A percentile compares a stretch with the other conserved stretches of the same genome.
These are phyloP conservation scores for Amniataba percoides DNA, from an alignment of 2,797 vertebrate genomes.

Conservation along the genomic window DNA sequence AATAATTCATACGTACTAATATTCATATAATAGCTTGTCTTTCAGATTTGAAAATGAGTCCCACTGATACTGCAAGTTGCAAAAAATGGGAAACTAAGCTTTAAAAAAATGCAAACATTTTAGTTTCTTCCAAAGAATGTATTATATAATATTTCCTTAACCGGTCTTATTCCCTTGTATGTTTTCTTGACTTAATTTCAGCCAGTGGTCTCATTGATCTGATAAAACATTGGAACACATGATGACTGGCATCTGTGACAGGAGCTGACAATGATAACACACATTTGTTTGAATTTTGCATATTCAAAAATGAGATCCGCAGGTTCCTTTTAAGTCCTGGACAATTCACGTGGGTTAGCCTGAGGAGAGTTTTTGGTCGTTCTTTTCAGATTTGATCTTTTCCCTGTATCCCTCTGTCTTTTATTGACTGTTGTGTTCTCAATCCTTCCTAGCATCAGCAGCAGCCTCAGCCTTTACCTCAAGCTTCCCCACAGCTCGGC, in stretches of 20 bases:
- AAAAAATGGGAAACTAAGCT: neutral
- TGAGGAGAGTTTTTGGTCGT: neutral
- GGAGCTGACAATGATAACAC: neutral
- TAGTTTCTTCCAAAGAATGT: neutral
- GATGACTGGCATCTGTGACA: conserved; percentile 2
- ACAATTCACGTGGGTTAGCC: conserved; percentile 11
- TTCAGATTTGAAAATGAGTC: neutral
- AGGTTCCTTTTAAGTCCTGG: conserved; percentile 20
- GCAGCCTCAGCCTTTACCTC: conserved; percentile 86
- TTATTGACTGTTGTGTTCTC: conserved; percentile 74
- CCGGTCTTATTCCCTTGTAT: neutral
- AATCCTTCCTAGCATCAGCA: conserved; percentile 82
- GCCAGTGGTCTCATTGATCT: neutral
- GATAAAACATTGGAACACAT: conserved; percentile 1
- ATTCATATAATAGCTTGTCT: neutral
- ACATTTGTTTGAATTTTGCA: conserved; percentile 1
- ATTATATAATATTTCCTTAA: neutral
- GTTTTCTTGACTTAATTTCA: neutral
- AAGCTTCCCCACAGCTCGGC: conserved; percentile 86
- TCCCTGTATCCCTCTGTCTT: conserved; percentile 28
- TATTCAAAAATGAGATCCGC: conserved; percentile 2
- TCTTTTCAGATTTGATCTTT: conserved; percentile 17
- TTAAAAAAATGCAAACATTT: neutral
- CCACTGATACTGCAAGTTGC: neutral
- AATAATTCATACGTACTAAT: neutral